phyloP scores from a whole-genome alignment of 1,140 invertebrate species.

The Drosophila ambigua region DNA sequence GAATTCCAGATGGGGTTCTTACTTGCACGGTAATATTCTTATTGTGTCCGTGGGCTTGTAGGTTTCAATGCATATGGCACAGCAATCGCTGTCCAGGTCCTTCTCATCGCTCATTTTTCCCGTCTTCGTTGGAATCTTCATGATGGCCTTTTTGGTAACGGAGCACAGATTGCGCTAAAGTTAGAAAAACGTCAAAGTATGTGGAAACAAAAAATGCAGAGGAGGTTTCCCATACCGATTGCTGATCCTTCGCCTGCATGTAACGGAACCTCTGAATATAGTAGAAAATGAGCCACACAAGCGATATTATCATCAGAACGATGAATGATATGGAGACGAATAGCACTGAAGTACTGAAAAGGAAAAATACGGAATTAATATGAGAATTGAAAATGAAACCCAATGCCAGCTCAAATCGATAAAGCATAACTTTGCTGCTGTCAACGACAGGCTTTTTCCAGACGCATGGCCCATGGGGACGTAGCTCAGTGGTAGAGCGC shows the following conservation, averaged over 20 bases:
- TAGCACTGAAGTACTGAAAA: conserved; percentile 92
- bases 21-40: conserved; percentile 94
- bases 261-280: conserved; percentile 96
- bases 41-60: conserved; percentile 93
- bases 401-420: neutral
- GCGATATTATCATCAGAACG: conserved; percentile 95
- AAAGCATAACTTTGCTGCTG: neutral
- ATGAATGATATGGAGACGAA: conserved; percentile 98
- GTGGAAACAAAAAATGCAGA: neutral
- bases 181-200: conserved; percentile 64
- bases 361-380: conserved; percentile 34
- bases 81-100: conserved; percentile 93
- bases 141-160: conserved; percentile 95
- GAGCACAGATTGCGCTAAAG: conserved; percentile 91
- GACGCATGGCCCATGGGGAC: conserved; percentile 79
- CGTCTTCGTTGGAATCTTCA: conserved; percentile 94
- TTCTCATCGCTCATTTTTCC: conserved; percentile 92
- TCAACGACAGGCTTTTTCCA: neutral
- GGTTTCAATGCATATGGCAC: conserved; percentile 95
- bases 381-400: neutral
- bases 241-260: conserved; percentile 93
- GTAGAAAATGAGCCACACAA: conserved; percentile 97
- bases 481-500: conserved; percentile 92
- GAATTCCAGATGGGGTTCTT: conserved; percentile 65
- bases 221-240: conserved; percentile 61